phyloP scores from a whole-genome alignment of 1,140 invertebrate species.

The Meloidogyne exigua region DNA sequence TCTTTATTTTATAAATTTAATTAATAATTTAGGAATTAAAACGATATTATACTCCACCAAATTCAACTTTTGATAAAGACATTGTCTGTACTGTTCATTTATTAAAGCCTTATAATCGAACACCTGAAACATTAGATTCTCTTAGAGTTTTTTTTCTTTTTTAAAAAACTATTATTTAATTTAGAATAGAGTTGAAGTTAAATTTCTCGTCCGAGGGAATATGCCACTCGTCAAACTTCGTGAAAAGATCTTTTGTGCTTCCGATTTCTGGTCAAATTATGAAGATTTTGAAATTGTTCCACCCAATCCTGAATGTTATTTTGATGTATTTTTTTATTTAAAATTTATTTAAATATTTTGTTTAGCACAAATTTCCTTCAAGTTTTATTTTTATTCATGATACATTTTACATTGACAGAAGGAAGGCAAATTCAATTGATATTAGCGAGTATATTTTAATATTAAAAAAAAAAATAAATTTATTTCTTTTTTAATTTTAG shows the following conservation, averaged over 20 bases:
- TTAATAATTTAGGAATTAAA: slow-evolving; percentile 31
- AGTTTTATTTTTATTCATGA: slow-evolving; percentile 66
- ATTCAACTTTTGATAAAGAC: slow-evolving; percentile 23
- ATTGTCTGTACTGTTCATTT: slow-evolving; percentile 49
- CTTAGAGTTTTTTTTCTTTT: slow-evolving; percentile 19
- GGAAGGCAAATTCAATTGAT: slow-evolving; percentile 58
- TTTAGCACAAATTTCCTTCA: slow-evolving; percentile 65
- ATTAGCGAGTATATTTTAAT: slow-evolving; percentile 60
- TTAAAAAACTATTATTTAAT: slow-evolving; percentile 4
- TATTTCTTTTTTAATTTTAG: slow-evolving; percentile 38
- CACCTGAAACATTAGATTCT: slow-evolving; percentile 12
- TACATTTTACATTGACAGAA: slow-evolving; percentile 65
- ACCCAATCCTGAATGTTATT: slow-evolving; percentile 44
- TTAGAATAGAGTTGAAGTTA: slow-evolving; percentile 56
- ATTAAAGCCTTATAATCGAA: slow-evolving; percentile 34
- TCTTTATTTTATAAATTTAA: neutral
- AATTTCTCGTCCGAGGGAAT: slow-evolving; percentile 62
- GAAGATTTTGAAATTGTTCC: slow-evolving; percentile 62
- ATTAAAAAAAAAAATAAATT: neutral
- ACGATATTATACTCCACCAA: slow-evolving; percentile 23
- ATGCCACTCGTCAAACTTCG: slow-evolving; percentile 63
- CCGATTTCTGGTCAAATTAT: slow-evolving; percentile 60
- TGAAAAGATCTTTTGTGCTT: slow-evolving; percentile 63
- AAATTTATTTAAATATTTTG: neutral
- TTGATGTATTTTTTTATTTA: slow-evolving; percentile 36